Conservation (phyloP, 2,888 invertebrate genomes). For the Galerucella calmariensis region DNA sequence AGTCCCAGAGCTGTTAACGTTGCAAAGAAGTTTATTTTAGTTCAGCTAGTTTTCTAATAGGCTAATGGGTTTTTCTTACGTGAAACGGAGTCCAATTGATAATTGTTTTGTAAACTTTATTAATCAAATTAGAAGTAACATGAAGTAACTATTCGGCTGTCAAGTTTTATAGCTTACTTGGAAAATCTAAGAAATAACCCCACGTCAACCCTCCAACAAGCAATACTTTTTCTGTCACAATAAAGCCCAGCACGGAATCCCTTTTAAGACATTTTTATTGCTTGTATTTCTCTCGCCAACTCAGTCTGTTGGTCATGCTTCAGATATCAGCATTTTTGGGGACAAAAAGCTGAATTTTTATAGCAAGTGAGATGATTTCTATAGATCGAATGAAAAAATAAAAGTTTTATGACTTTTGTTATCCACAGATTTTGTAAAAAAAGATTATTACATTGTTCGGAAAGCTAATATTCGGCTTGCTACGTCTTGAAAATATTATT, state of each 20-base stretch:
- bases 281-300: not conserved
- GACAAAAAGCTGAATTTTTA: not conserved
- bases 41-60: too few species aligned
- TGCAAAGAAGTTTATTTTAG: too few species aligned
- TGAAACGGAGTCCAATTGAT: too few species aligned
- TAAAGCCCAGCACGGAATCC: not conserved
- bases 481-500: too few species aligned
- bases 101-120: too few species aligned
- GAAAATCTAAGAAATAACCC: not conserved
- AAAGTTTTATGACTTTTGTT: not conserved
- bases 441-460: too few species aligned
- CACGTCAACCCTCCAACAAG: not conserved
- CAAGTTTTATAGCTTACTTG: too few species aligned
- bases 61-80: too few species aligned
- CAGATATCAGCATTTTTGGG: not conserved
- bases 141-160: too few species aligned
- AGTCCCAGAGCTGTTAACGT: too few species aligned
- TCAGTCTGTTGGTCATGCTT: slow-evolving; percentile 9
- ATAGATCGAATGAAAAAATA: not conserved
- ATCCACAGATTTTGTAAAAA: not conserved
- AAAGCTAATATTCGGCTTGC: too few species aligned
- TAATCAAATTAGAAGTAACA: too few species aligned
- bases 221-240: not conserved
- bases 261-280: slow-evolving; percentile 28
- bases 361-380: not conserved